A percentile compares a stretch with the other conserved stretches of the same genome.
phyloP scores from a whole-genome alignment of 2,888 invertebrate species.

The Rugalucina vietnamica region DNA sequence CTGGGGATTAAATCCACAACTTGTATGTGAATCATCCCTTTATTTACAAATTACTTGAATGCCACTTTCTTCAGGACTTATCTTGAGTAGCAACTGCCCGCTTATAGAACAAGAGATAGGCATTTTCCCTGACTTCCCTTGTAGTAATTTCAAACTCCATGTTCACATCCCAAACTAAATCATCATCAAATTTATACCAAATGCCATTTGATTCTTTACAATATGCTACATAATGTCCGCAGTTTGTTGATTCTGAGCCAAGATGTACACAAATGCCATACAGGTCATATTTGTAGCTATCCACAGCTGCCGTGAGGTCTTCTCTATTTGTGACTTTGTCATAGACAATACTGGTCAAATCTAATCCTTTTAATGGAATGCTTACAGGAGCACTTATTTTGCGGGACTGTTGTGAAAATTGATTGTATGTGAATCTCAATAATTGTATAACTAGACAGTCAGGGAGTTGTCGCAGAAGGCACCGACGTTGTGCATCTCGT shows the following conservation, averaged over 20 bases:
- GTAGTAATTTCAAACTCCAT: slow-evolving; percentile 81
- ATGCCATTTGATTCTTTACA: slow-evolving; percentile 67
- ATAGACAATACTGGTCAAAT: slow-evolving; percentile 77
- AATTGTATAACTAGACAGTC: slow-evolving; percentile 82
- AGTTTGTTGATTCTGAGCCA: slow-evolving; percentile 77
- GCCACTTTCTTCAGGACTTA: neutral
- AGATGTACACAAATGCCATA: slow-evolving; percentile 81
- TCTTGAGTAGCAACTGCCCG: slow-evolving; percentile 32
- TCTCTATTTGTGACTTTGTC: slow-evolving; percentile 79
- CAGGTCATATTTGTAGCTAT: slow-evolving; percentile 76
- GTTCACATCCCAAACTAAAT: slow-evolving; percentile 78
- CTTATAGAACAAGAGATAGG: slow-evolving; percentile 81
- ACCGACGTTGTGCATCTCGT: slow-evolving; percentile 76
- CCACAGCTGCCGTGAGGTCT: slow-evolving; percentile 69
- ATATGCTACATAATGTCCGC: slow-evolving; percentile 81
- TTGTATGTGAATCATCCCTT: no score
- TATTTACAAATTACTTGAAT: no score
- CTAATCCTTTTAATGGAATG: slow-evolving; percentile 76
- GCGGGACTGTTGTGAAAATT: slow-evolving; percentile 65
- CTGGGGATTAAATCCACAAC: no score
- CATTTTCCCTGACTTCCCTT: slow-evolving; percentile 79
- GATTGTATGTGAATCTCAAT: slow-evolving; percentile 78
- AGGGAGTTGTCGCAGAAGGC: slow-evolving; percentile 80
- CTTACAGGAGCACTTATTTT: slow-evolving; percentile 79
- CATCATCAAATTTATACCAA: slow-evolving; percentile 82